Evolutionary conservation across 2,797 vertebrate genomes (phyloP).

Genomic region (Coranthus polyacanthus): DNA sequence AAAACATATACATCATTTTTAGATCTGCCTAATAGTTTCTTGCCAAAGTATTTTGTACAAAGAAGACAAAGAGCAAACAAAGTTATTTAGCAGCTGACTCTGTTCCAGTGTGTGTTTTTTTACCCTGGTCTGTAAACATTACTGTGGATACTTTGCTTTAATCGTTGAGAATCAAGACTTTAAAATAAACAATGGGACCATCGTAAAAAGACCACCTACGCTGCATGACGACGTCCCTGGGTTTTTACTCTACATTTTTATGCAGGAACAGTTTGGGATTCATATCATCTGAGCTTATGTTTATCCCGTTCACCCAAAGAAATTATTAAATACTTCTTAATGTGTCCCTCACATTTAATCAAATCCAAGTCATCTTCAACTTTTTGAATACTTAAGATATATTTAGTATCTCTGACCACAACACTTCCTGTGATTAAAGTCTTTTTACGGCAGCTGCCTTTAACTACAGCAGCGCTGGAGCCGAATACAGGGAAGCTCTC

Average conservation of each 20-base stretch:
- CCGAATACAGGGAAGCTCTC: conserved; percentile 15
- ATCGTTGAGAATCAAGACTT: conserved; percentile 24
- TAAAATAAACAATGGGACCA: conserved; percentile 21
- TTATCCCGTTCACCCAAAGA: background rate
- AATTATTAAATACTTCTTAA: background rate
- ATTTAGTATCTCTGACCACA: no score
- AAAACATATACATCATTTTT: no score
- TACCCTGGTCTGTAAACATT: background rate
- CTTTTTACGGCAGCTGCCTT: conserved; percentile 37
- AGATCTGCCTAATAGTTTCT: background rate
- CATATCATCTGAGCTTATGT: background rate
- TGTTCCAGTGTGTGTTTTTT: conserved; percentile 4
- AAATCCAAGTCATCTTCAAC: no score
- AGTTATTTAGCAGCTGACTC: background rate
- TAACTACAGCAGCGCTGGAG: conserved; percentile 1
- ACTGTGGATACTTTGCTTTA: conserved; percentile 13
- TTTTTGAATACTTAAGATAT: no score
- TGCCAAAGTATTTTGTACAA: background rate
- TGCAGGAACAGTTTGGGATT: background rate
- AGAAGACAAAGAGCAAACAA: background rate
- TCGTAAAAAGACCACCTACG: conserved; percentile 28
- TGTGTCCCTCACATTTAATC: no score
- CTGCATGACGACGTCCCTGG: background rate
- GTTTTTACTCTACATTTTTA: background rate
- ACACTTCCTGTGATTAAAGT: no score